Conservation (phyloP, 1,140 invertebrate species). For the Doryteuthis pealeii region DNA sequence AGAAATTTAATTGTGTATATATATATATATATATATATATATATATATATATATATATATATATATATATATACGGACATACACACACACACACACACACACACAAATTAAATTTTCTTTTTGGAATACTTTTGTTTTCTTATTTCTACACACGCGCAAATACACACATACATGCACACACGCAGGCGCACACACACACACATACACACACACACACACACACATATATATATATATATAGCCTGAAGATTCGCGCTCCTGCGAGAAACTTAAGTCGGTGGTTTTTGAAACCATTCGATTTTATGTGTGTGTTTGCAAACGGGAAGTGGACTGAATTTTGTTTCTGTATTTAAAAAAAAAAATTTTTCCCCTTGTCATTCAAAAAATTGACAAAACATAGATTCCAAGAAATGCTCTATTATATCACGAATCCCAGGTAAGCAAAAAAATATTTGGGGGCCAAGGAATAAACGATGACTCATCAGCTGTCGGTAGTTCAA, state of each 20-base stretch:
- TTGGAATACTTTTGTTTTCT: not conserved
- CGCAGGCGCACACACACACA: not conserved
- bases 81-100: not conserved
- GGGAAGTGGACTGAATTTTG: too few species aligned
- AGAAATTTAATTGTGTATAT: not conserved
- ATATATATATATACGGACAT: not conserved
- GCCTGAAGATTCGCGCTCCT: not conserved
- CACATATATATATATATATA: not conserved
- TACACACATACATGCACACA: not conserved
- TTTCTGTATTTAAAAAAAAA: too few species aligned
- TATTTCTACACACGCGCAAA: not conserved
- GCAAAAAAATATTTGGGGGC: too few species aligned
- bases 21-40: not conserved
- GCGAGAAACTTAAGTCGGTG: too few species aligned
- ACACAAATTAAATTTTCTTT: not conserved
- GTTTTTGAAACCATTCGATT: too few species aligned
- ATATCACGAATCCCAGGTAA: too few species aligned
- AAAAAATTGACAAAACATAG: too few species aligned
- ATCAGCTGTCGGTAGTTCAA: too few species aligned
- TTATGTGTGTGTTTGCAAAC: too few species aligned
- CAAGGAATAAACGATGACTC: too few species aligned
- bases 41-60: not conserved
- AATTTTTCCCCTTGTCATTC: too few species aligned
- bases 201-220: not conserved
- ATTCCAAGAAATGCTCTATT: too few species aligned